phyloP scores from a whole-genome alignment of 1,140 invertebrate species.

The Tetragnatha versicolor region DNA sequence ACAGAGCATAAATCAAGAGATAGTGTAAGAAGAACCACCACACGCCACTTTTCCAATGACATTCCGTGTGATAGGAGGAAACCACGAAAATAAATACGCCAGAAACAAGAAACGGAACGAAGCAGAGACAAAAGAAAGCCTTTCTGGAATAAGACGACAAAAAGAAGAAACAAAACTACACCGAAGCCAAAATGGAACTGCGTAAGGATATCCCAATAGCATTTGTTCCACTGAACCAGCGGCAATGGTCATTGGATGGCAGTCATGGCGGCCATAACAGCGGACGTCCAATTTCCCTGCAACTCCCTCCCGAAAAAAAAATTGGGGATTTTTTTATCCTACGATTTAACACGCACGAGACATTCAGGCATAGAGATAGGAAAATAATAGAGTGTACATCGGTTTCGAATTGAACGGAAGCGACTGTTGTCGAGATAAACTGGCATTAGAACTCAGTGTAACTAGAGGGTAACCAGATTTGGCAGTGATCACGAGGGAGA shows the following conservation, averaged over 20 bases:
- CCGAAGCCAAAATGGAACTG: conserved; percentile 10
- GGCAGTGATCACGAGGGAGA: too few species aligned
- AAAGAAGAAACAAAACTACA: background rate
- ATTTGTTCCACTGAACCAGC: conserved; percentile 15
- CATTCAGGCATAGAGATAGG: conserved; percentile 4
- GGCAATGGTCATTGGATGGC: conserved; percentile 10
- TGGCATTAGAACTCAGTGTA: too few species aligned
- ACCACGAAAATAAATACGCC: background rate
- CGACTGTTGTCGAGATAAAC: too few species aligned
- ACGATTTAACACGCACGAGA: conserved; percentile 31
- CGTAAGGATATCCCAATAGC: conserved; percentile 21
- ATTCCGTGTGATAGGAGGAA: background rate
- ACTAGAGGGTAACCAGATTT: too few species aligned
- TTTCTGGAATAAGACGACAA: background rate
- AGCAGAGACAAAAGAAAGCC: background rate
- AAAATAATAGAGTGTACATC: too few species aligned
- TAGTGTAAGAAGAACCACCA: background rate
- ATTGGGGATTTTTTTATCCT: background rate
- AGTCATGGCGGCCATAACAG: conserved; percentile 25
- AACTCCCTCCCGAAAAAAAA: background rate
- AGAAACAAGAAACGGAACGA: conserved; percentile 4
- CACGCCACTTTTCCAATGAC: background rate
- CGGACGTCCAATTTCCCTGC: conserved; percentile 23
- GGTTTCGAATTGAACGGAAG: too few species aligned
- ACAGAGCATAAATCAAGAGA: background rate